Evolutionary conservation across 2,113 vertebrate genomes (phyloP).

Genomic region (Chloropsis hardwickii): DNA sequence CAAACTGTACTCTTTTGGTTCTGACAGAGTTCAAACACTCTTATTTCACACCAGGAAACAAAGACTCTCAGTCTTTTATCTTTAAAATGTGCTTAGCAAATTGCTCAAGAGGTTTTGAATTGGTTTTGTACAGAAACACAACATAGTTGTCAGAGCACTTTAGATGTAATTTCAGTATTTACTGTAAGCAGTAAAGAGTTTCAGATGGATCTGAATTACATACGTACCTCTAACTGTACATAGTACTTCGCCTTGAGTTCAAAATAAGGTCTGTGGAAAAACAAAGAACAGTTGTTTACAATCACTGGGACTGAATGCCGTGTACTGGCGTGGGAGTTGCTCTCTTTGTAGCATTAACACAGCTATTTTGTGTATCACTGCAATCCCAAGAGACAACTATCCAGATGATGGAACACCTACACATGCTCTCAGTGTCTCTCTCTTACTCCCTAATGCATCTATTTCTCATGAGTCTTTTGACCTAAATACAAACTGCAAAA

Average conservation of each 20-base stretch:
- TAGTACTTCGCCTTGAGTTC: conserved; percentile 97
- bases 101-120: background rate
- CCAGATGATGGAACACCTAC: background rate
- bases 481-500: background rate
- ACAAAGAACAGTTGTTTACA: background rate
- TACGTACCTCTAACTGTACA: conserved; percentile 90
- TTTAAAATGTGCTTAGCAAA: conserved; percentile 3
- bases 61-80: background rate
- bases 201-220: background rate
- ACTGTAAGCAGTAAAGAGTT: background rate
- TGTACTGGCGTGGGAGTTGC: background rate
- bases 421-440: background rate
- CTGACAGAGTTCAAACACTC: background rate
- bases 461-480: background rate
- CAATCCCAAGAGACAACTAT: background rate
- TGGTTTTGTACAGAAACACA: background rate
- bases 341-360: background rate
- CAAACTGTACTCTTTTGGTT: background rate
- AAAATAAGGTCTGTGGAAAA: conserved; percentile 88
- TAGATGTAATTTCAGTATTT: background rate
- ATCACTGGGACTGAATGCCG: background rate
- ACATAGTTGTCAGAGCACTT: background rate
- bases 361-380: background rate
- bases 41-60: background rate
- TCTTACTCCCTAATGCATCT: background rate